Evolutionary conservation across 1,140 invertebrate genomes (phyloP).

Genomic region (Acyrthosiphon pisum): DNA sequence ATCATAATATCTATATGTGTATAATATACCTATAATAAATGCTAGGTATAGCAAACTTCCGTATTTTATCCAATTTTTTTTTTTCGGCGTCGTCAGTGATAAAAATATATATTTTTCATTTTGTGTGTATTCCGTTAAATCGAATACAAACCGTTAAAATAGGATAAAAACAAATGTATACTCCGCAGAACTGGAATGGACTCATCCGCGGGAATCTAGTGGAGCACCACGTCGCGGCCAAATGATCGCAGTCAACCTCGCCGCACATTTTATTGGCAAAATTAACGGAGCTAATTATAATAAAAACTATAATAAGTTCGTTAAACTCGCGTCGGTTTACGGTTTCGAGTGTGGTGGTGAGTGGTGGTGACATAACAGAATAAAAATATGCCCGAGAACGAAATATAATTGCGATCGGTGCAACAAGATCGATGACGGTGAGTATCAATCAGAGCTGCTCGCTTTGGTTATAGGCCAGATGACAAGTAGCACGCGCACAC

Average conservation of each 20-base stretch:
- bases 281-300: constrained; percentile 38
- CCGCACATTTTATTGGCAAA: neutral
- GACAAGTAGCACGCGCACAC: constrained; percentile 4
- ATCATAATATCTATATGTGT: neutral
- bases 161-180: neutral
- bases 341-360: neutral
- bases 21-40: neutral
- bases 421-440: neutral
- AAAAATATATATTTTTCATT: neutral
- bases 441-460: neutral
- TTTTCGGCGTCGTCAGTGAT: neutral
- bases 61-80: neutral
- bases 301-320: constrained; percentile 19
- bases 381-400: neutral
- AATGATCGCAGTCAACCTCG: constrained; percentile 5
- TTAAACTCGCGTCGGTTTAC: constrained; percentile 26
- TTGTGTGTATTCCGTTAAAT: neutral
- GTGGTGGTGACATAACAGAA: neutral
- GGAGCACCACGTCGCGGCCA: neutral
- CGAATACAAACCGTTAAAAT: neutral
- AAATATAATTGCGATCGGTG: neutral
- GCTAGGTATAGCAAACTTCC: neutral
- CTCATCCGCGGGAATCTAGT: neutral
- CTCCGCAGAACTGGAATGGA: neutral
- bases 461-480: neutral